Percentiles rank a stretch among this genome's conserved stretches.
Conservation (phyloP, 2,888 invertebrate species). For the Drosophila kanekoi region DNA sequence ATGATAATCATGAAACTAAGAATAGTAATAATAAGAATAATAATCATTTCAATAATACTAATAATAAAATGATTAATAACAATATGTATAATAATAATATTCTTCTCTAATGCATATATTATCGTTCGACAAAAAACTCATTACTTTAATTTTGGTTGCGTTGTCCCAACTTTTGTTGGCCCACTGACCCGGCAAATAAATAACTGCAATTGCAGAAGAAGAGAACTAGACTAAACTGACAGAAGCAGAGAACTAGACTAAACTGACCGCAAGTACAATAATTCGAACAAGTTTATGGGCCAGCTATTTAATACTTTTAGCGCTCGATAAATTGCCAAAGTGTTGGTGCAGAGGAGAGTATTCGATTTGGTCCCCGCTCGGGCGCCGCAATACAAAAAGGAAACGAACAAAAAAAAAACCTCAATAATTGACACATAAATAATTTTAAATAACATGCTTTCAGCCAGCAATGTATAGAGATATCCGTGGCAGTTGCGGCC, state of each 20-base stretch:
- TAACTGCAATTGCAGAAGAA: constrained; percentile 39
- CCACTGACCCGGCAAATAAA: constrained; percentile 36
- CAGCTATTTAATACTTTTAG: constrained; percentile 37
- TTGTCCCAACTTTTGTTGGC: constrained; percentile 11
- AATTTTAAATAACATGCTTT: constrained; percentile 72
- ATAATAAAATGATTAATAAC: too few relatives aligned
- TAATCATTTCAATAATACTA: too few relatives aligned
- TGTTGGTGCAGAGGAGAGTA: constrained; percentile 12
- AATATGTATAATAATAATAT: too few relatives aligned
- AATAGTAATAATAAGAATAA: too few relatives aligned
- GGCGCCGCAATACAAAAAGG: constrained; percentile 20
- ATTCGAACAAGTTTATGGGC: constrained; percentile 46
- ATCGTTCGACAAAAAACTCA: too few relatives aligned
- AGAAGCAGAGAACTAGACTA: constrained; percentile 30
- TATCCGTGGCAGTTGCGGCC: constrained; percentile 16
- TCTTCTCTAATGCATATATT: too few relatives aligned
- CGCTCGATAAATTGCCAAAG: constrained; percentile 40
- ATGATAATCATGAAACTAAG: too few relatives aligned
- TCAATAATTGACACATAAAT: constrained; percentile 76
- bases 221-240: constrained; percentile 29
- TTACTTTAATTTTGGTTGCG: not conserved
- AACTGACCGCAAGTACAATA: constrained; percentile 26
- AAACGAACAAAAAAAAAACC: constrained; percentile 18
- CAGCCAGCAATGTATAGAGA: constrained; percentile 19
- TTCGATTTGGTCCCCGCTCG: constrained; percentile 46